Evolutionary conservation across 2,888 invertebrate species (phyloP).

Genomic region (Halictus ligatus): DNA sequence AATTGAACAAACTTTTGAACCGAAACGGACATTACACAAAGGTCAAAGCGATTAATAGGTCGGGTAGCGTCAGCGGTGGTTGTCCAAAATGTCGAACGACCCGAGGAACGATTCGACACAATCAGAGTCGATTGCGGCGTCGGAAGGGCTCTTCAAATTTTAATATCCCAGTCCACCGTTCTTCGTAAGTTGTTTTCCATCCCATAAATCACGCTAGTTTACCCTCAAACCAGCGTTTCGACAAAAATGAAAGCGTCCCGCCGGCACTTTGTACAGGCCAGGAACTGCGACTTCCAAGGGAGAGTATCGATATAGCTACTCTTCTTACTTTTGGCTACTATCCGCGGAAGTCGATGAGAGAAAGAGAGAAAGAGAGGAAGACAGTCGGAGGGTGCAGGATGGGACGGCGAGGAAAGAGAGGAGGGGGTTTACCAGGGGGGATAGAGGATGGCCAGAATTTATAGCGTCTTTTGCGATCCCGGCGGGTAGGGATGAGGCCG

Average conservation of each 20-base stretch:
- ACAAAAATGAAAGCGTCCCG: constrained; percentile 44
- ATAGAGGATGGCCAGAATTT: constrained; percentile 80
- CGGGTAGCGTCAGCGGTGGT: background rate
- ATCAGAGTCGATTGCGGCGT: background rate
- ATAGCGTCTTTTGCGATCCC: constrained; percentile 81
- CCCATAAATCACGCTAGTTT: constrained; percentile 42
- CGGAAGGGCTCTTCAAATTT: background rate
- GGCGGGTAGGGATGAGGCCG: constrained; percentile 69
- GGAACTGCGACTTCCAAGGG: constrained; percentile 57
- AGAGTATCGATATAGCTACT: constrained; percentile 67
- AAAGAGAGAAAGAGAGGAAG: constrained; percentile 9
- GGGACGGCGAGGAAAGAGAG: constrained; percentile 1
- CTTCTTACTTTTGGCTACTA: constrained; percentile 80
- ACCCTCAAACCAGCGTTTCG: constrained; percentile 18
- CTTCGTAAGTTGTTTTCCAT: constrained; percentile 22
- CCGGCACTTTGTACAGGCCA: constrained; percentile 53
- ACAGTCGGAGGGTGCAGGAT: background rate
- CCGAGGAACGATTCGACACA: background rate
- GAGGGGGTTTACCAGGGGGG: constrained; percentile 20
- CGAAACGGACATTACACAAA: background rate
- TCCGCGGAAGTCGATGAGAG: constrained; percentile 70
- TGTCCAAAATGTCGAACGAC: background rate
- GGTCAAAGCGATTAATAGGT: background rate
- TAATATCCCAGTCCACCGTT: constrained; percentile 13
- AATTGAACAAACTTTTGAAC: background rate